Percentiles rank a stretch among this genome's conserved stretches.
Conservation (phyloP, 2,797 vertebrate genomes). For the Myripristis murdjan region DNA sequence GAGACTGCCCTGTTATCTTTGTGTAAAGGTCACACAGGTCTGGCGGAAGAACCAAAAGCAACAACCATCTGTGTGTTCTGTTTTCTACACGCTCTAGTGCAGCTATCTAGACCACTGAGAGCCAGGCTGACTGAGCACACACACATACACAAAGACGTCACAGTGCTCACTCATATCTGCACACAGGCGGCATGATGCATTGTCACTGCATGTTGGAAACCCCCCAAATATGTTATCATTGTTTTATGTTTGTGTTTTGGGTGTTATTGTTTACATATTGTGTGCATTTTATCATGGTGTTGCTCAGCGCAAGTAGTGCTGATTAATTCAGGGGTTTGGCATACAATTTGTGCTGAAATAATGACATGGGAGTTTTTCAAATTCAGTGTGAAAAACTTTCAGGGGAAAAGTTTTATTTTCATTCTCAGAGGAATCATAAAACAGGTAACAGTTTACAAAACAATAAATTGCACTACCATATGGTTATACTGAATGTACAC, state of each 20-base stretch:
- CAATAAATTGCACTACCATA: neutral
- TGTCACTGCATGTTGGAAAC: conserved; percentile 76
- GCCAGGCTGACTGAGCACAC: conserved; percentile 35
- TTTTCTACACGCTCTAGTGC: conserved; percentile 57
- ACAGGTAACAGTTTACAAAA: neutral
- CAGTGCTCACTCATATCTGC: conserved; percentile 69
- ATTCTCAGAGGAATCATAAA: conserved; percentile 5
- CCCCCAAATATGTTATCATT: conserved; percentile 70
- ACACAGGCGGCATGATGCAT: conserved; percentile 62
- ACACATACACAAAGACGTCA: conserved; percentile 35
- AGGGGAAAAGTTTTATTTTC: conserved; percentile 34
- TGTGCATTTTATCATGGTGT: conserved; percentile 40
- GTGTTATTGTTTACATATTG: conserved; percentile 61
- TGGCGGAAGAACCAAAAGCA: conserved; percentile 80
- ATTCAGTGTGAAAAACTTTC: conserved; percentile 20
- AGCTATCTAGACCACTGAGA: conserved; percentile 52
- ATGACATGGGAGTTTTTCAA: conserved; percentile 8
- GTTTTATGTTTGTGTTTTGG: conserved; percentile 30
- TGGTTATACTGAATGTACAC: neutral
- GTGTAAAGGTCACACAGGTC: conserved; percentile 79
- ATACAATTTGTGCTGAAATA: conserved; percentile 34
- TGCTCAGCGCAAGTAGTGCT: conserved; percentile 37
- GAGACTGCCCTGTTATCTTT: conserved; percentile 76
- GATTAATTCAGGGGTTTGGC: conserved; percentile 53
- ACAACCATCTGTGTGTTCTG: conserved; percentile 72